A percentile compares a stretch with the other conserved stretches of the same genome.
These are phyloP conservation scores for Drosophila monieri DNA, from an alignment of 2,888 invertebrate species.

Conservation along the genomic window DNA sequence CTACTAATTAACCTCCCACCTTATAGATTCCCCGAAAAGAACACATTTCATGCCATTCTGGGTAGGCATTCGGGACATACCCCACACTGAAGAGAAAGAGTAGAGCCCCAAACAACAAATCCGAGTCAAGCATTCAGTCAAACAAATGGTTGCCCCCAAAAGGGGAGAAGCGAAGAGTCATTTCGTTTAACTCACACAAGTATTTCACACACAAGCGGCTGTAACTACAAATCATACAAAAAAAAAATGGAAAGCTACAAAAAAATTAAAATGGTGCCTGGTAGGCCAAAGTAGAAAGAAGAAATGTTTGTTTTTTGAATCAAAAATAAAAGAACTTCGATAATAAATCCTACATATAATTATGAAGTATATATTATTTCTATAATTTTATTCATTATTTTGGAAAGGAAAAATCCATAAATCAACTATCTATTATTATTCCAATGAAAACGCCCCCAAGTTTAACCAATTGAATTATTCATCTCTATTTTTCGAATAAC, in stretches of 20 bases:
- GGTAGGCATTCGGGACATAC: background rate
- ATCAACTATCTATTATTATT: background rate
- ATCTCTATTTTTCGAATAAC: constrained; percentile 11
- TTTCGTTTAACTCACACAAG: constrained; percentile 38
- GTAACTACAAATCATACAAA: constrained; percentile 15
- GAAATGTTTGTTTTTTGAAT: background rate
- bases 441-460: background rate
- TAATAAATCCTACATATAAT: background rate
- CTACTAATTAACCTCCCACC: background rate
- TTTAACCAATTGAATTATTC: background rate
- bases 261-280: constrained; percentile 4
- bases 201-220: constrained; percentile 52
- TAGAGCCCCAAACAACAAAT: constrained; percentile 33
- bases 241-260: background rate
- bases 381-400: too few relatives aligned
- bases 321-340: background rate
- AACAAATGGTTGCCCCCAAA: constrained; percentile 37
- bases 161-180: constrained; percentile 42
- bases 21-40: background rate
- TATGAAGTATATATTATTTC: too few relatives aligned
- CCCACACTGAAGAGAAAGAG: background rate
- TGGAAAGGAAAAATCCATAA: too few relatives aligned
- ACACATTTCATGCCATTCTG: constrained; percentile 1
- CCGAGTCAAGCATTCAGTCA: constrained; percentile 36
- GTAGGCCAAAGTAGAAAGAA: background rate